These are phyloP conservation scores for Castor canadensis DNA, from an alignment of 2,113 vertebrate species.

Conservation along the genomic window DNA sequence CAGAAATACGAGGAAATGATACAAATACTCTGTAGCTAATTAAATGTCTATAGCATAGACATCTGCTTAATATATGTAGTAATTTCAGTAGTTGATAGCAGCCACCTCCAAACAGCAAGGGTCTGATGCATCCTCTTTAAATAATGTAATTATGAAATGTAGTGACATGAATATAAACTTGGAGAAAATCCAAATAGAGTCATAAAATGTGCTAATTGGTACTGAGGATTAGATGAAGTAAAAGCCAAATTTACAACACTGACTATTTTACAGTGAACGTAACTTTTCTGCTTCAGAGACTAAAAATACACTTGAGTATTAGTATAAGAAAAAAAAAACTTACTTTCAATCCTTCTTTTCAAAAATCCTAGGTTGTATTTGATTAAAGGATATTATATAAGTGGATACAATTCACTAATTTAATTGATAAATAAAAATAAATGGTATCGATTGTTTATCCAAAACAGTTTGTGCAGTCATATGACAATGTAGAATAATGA, in stretches of 20 bases:
- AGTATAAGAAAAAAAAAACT: constrained; percentile 48
- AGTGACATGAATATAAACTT: constrained; percentile 73
- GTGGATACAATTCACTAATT: constrained; percentile 60
- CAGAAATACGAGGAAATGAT: constrained; percentile 68
- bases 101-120: constrained; percentile 67
- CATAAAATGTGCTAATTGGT: constrained; percentile 84
- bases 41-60: constrained; percentile 75
- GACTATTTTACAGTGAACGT: constrained; percentile 75
- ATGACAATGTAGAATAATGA: constrained; percentile 25
- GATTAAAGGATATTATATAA: constrained; percentile 29
- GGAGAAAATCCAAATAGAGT: constrained; percentile 81
- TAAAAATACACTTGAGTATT: constrained; percentile 70
- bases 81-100: constrained; percentile 71
- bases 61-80: constrained; percentile 79
- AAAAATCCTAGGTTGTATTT: constrained; percentile 4
- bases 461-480: not conserved
- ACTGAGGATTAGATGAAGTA: constrained; percentile 76
- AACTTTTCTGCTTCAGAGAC: constrained; percentile 72
- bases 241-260: constrained; percentile 78
- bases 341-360: constrained; percentile 59
- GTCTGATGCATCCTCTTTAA: constrained; percentile 77
- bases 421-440: constrained; percentile 39
- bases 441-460: no score
- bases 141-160: constrained; percentile 81
- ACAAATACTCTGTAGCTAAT: constrained; percentile 73